phyloP scores from a whole-genome alignment of 2,888 invertebrate genomes.

The Apamea epomidion region DNA sequence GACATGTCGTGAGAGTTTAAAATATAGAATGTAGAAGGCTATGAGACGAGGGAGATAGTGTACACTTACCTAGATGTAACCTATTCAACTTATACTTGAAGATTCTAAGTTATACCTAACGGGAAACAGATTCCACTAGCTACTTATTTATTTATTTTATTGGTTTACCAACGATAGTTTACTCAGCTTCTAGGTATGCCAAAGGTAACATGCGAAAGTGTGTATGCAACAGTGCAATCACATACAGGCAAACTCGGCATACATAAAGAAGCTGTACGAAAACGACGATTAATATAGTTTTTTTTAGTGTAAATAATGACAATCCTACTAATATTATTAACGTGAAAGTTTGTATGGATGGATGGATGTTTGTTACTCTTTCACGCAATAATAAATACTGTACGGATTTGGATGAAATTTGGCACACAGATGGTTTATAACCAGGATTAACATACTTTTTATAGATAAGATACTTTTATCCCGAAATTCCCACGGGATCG shows the following conservation, averaged over 20 bases:
- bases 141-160: not conserved
- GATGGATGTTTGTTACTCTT: no score
- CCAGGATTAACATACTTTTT: no score
- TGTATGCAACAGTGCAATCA: not conserved
- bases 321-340: not conserved
- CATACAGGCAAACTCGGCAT: not conserved
- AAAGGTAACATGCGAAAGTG: not conserved
- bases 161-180: not conserved
- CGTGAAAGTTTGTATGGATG: no score
- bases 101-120: not conserved
- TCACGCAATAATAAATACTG: no score
- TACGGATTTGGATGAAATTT: no score
- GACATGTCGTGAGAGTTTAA: no score
- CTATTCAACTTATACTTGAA: not conserved
- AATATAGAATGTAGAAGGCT: not conserved
- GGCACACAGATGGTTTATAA: no score
- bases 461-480: no score
- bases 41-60: not conserved
- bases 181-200: no score
- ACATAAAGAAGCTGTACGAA: not conserved
- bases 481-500: no score
- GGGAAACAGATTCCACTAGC: not conserved
- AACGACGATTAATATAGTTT: not conserved
- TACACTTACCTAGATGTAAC: not conserved
- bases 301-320: not conserved